Base-by-base conservation (phyloP, 2,888 invertebrate genomes). In the Odontocerum albicorne region DNA sequence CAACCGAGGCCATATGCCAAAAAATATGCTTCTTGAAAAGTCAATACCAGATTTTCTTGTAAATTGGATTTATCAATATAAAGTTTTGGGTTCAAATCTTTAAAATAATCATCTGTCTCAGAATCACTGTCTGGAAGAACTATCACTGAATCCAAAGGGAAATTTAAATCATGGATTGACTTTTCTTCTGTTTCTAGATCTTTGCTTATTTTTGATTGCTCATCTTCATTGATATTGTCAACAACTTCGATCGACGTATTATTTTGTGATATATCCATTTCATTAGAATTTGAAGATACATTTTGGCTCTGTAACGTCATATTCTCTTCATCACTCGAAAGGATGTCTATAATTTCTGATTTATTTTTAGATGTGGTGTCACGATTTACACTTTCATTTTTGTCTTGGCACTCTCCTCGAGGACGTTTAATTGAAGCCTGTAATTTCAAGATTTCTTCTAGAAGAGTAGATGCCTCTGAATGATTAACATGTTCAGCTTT, bases 11-110 rank as follows among this genome's bases (percentile, higher is more conserved):
- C 84, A 67, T 80, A 83, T 32, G 80, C 71, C 16, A 92, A 72
- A 62, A 91, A 90, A 66, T 88, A 89, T 1, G 90, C 85, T 73
- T 93, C 92, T 70, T 90, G 88, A 45, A 85, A 74, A 1, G 83
- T 80, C n/a, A 92, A 70, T 65, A 84, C 77, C 3, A 90, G 70
- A 16, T 79, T 82, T 72, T 90, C 89, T 47, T 73, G 71, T 1
- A 85, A 63, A 55, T 79, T 78, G 61, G 80, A 79, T 64, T 74
- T 77, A 66, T 84, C 84, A 3, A 79, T 65, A 66, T 83, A 80
- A 63, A 84, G 79, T 64, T 75, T 74, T 7, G 85, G 82, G 63
- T 79, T 78, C 54, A 86, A 70, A 59, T 82, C 75, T 43, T 72
- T 75, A 67, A 86, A 80, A 68, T 83, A 85, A 63, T 82, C 73